phyloP scores from a whole-genome alignment of 2,888 invertebrate species.

The Ceriagrion tenellum region DNA sequence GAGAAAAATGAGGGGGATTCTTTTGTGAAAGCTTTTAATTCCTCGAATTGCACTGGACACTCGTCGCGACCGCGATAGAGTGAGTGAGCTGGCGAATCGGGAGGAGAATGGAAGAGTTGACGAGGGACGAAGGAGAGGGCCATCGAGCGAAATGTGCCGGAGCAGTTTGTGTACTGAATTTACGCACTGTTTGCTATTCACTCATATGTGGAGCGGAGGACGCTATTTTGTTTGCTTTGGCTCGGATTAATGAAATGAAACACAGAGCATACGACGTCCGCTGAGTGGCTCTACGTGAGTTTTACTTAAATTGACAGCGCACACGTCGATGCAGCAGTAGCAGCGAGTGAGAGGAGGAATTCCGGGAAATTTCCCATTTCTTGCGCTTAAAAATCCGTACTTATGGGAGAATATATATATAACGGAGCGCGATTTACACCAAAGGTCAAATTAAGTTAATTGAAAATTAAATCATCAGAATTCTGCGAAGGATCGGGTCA shows the following conservation, averaged over 20 bases:
- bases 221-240: constrained; percentile 13
- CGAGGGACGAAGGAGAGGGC: neutral
- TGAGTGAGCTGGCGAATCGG: neutral
- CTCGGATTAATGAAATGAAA: constrained; percentile 37
- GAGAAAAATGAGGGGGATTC: neutral
- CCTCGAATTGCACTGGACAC: neutral
- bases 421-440: no score
- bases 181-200: constrained; percentile 17
- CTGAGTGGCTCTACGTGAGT: neutral
- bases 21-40: neutral
- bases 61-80: neutral
- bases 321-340: neutral
- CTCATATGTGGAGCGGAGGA: neutral
- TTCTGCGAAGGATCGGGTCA: neutral
- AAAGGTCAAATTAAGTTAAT: neutral
- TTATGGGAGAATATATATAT: neutral
- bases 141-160: neutral
- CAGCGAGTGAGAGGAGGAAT: neutral
- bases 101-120: neutral
- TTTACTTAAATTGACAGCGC: neutral
- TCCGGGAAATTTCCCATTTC: neutral
- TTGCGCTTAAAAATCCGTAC: neutral
- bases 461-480: neutral
- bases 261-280: neutral
- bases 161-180: constrained; percentile 22